Percentiles rank a stretch among this genome's conserved stretches.
These are phyloP conservation scores for Enteromius afrohamiltoni DNA, from an alignment of 2,797 vertebrate genomes.

Conservation along the genomic window DNA sequence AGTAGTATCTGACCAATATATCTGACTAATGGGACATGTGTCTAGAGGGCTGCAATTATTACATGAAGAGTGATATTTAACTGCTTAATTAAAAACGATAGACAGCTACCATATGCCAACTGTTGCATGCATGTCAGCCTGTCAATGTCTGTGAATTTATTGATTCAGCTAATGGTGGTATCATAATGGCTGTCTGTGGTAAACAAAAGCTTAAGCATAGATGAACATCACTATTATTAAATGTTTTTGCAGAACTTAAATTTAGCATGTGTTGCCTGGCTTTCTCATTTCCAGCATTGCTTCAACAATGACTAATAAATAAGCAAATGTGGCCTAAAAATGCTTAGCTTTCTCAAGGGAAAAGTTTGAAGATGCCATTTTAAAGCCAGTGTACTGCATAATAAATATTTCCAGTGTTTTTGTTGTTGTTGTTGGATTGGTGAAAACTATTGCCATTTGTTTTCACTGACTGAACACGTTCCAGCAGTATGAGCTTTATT, in stretches of 20 bases:
- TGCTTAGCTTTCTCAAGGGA: background rate
- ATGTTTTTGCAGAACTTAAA: background rate
- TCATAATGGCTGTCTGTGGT: background rate
- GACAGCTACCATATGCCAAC: conserved; percentile 20
- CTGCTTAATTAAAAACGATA: conserved; percentile 31
- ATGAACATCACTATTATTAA: background rate
- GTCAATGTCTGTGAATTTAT: conserved; percentile 4
- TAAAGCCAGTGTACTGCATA: background rate
- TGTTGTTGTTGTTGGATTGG: background rate
- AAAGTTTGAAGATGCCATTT: background rate
- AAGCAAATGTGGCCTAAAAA: conserved; percentile 10
- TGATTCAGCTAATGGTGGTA: conserved; percentile 6
- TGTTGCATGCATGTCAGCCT: conserved; percentile 8
- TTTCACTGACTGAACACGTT: conserved; percentile 14
- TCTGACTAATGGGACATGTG: conserved; percentile 30
- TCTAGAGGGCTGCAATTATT: background rate
- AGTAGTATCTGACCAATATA: conserved; percentile 23
- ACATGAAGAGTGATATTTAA: conserved; percentile 17
- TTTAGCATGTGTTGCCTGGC: conserved; percentile 12
- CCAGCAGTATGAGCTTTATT: background rate
- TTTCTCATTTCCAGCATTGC: background rate
- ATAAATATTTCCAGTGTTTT: background rate
- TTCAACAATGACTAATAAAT: conserved; percentile 32
- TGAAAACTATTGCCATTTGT: background rate
- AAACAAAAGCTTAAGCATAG: conserved; percentile 7